Conservation (phyloP, 37 sponge, comb jelly and placozoan species). For the Oopsacas minuta region DNA sequence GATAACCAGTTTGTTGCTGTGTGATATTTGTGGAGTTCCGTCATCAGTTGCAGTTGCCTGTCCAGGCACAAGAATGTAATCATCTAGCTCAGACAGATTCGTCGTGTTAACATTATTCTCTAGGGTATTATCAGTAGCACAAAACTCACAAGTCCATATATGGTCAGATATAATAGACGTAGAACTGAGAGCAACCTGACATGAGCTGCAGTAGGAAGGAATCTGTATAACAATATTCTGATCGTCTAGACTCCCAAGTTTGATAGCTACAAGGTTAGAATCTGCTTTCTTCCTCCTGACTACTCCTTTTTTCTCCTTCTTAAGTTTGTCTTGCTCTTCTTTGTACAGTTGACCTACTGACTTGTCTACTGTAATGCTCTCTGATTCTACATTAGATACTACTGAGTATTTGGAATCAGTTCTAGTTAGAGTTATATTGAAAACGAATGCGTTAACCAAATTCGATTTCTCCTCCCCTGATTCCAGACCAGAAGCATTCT, state of each 20-base stretch:
- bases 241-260: slow-evolving; percentile 49
- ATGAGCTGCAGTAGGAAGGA: slow-evolving; percentile 37
- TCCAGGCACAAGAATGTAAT: slow-evolving; percentile 65
- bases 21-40: not conserved
- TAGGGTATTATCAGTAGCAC: slow-evolving; percentile 52
- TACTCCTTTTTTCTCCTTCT: slow-evolving; percentile 37
- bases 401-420: not conserved
- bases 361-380: not conserved
- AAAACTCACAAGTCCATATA: slow-evolving; percentile 60
- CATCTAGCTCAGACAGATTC: slow-evolving; percentile 23
- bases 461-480: not conserved
- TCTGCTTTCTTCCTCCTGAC: slow-evolving; percentile 38
- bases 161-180: slow-evolving; percentile 25
- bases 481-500: not conserved
- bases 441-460: not conserved
- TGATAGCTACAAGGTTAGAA: slow-evolving; percentile 54
- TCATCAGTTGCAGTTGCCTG: slow-evolving; percentile 25
- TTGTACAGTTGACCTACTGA: not conserved
- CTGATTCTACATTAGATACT: not conserved
- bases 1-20: slow-evolving; percentile 41
- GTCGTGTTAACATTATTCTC: slow-evolving; percentile 29
- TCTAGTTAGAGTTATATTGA: not conserved
- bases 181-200: slow-evolving; percentile 47
- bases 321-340: not conserved
- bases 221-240: slow-evolving; percentile 25